Percentiles rank a stretch among this genome's conserved stretches.
Conservation (phyloP, 2,888 invertebrate species). For the Galerucella pusilla region DNA sequence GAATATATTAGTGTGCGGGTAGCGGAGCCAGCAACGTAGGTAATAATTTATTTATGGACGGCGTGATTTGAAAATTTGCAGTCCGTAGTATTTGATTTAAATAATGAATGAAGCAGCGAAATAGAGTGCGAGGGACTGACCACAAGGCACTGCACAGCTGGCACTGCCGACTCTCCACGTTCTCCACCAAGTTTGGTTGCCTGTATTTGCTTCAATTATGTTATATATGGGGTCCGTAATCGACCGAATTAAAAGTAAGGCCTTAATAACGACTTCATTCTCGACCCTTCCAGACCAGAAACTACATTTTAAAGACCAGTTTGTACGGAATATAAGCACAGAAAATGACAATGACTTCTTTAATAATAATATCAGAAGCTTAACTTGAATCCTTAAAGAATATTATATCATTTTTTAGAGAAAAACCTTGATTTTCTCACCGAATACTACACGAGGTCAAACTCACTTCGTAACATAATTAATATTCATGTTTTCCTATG, state of each 20-base stretch:
- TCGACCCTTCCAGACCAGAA: slow-evolving; percentile 13
- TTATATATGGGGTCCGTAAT: slow-evolving; percentile 34
- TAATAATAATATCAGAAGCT: background rate
- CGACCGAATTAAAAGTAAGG: slow-evolving; percentile 32
- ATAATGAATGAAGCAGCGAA: slow-evolving; percentile 47
- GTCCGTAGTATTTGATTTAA: slow-evolving; percentile 47
- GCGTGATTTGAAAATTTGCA: slow-evolving; percentile 54
- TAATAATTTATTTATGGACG: slow-evolving; percentile 51
- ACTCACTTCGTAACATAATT: too few relatives aligned
- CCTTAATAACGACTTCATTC: slow-evolving; percentile 22
- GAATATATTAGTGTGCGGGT: slow-evolving; percentile 21
- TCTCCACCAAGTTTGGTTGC: slow-evolving; percentile 28
- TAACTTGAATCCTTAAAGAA: too few relatives aligned
- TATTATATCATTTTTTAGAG: too few relatives aligned
- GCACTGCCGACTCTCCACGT: slow-evolving; percentile 35
- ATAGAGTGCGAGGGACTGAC: slow-evolving; percentile 50
- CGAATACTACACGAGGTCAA: too few relatives aligned
- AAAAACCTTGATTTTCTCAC: too few relatives aligned
- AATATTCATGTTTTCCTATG: too few relatives aligned
- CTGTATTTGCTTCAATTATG: slow-evolving; percentile 35
- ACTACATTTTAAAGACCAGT: background rate
- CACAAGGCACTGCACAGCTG: slow-evolving; percentile 53
- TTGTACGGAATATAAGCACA: background rate
- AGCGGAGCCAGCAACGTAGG: slow-evolving; percentile 22
- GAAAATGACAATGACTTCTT: background rate